Conservation (phyloP, 1,140 invertebrate genomes). For the Neodiprion pinetum region DNA sequence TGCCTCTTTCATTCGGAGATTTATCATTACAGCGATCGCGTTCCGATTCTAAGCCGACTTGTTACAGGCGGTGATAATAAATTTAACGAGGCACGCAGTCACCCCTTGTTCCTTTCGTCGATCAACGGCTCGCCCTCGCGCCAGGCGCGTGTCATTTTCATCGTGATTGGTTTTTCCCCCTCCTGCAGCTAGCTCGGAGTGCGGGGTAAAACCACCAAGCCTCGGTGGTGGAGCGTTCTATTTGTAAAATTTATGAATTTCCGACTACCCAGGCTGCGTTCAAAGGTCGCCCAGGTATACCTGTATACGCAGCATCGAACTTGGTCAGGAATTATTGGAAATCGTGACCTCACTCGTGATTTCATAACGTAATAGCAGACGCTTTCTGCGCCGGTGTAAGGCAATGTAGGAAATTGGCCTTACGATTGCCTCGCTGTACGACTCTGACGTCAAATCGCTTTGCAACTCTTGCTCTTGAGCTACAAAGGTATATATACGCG, state of each 20-base stretch:
- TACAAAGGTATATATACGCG: no score
- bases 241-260: background rate
- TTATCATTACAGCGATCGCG: background rate
- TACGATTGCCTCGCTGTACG: no score
- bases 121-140: background rate
- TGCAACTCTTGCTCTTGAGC: no score
- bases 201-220: no score
- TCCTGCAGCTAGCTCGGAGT: no score
- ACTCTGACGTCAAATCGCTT: no score
- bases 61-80: background rate
- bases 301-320: background rate
- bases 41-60: background rate
- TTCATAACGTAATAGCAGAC: no score
- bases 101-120: no score
- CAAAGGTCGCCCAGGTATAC: background rate
- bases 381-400: no score
- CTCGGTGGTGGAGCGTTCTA: no score
- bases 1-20: background rate
- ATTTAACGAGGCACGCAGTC: background rate
- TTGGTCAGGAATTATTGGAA: background rate
- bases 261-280: background rate
- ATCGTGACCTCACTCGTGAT: no score
- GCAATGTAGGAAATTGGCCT: no score
- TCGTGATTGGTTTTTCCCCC: background rate
- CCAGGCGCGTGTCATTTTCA: conserved; percentile 4